phyloP scores from a whole-genome alignment of 2,888 invertebrate species.

The Coleophora deauratella region DNA sequence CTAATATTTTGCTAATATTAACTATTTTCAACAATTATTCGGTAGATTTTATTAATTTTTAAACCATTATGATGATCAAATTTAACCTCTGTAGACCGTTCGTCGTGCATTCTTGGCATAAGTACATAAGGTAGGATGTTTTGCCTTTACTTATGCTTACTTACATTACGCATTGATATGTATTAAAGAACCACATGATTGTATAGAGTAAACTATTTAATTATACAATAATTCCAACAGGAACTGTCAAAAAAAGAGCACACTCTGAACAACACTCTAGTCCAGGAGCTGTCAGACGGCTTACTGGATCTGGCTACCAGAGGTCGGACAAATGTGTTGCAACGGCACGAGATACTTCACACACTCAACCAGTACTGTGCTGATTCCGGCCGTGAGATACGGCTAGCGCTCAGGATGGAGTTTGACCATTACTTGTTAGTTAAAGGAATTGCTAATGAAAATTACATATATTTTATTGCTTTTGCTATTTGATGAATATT shows the following conservation, averaged over 20 bases:
- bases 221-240: slow-evolving; percentile 19
- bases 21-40: too few relatives aligned
- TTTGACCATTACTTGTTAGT: slow-evolving; percentile 49
- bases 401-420: slow-evolving; percentile 32
- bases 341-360: slow-evolving; percentile 37
- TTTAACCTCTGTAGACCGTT: too few relatives aligned
- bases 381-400: slow-evolving; percentile 34
- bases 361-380: slow-evolving; percentile 41
- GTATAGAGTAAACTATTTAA: too few relatives aligned
- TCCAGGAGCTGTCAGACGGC: slow-evolving; percentile 36
- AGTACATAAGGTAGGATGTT: too few relatives aligned
- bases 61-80: too few relatives aligned
- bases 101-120: too few relatives aligned
- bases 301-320: slow-evolving; percentile 40
- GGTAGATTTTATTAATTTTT: too few relatives aligned
- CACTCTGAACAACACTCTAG: slow-evolving; percentile 30
- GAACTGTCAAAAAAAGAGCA: slow-evolving; percentile 34
- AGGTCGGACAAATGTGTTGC: slow-evolving; percentile 24
- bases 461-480: background rate
- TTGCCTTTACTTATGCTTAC: too few relatives aligned
- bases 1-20: too few relatives aligned
- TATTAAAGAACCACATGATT: too few relatives aligned
- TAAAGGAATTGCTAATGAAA: background rate
- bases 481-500: background rate
- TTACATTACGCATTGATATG: too few relatives aligned